Evolutionary conservation across 2,888 invertebrate genomes (phyloP), one percentile per base, ranked within the genome.

Genomic region (Caenorhabditis panamensis): DNA sequence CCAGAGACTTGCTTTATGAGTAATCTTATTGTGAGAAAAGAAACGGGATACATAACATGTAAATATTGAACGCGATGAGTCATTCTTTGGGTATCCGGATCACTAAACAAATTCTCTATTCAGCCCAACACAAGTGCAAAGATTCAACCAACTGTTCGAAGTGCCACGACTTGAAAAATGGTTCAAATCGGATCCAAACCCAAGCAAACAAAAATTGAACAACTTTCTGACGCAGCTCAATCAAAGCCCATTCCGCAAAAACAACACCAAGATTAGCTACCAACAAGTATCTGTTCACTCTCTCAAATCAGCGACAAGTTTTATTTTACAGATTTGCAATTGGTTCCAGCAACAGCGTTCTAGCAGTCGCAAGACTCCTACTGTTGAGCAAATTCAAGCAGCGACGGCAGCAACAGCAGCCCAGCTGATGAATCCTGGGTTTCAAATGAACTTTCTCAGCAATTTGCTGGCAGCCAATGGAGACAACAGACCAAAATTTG

Each of bases 151-250:
- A 22, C 66, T 86, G n/a, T 93, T 96, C 89, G 98, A 99, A 92
- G 92, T 99, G 82, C 97, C 98, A 0, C 95, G 96, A 90, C 92
- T 99, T 66, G 97, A 98, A 91, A 94, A 95, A 87, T 98, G 98
- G 97, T 99, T 98, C 93, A 83, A 83, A 63, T 37, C 96, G 91
- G 98, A 98, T 92, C 96, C 97, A 88, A 98, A 98, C 91, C 99
- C 99, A 0, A 95, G 96, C 84, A 93, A 97, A 67, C 96, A 97
- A 89, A 97, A 97, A 92, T 96, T 99, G 91, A 96, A 96, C 88
- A 95, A 96, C 84, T 98, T 96, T 92, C 96, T 98, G 72, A 94
- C 95, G 88, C 96, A 96, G 91, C 92, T 99, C 84, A 99, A 99
- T 91, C 94, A 94, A 78, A 92, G 97, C 83, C 96, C 96, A 90